Evolutionary conservation across 2,797 vertebrate species (phyloP), one percentile per base, ranked within the genome.

Genomic region (Vireo griseus): DNA sequence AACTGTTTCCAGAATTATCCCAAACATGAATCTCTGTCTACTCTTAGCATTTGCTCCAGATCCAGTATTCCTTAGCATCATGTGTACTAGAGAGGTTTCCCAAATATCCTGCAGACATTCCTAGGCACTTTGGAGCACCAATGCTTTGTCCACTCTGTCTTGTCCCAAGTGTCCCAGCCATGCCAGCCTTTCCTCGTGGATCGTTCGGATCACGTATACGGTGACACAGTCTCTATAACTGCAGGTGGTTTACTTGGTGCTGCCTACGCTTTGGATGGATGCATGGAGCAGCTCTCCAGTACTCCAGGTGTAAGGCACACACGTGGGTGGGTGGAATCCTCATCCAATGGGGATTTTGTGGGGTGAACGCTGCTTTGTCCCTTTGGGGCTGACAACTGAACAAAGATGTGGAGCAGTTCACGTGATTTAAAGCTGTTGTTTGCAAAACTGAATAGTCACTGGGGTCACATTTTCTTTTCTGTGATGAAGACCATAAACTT

Each of bases 51-150:
- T n/a, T 67, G 48, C 42, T 86, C 9, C 68, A 37, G 29, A 35
- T 3, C 35, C 35, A 20, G 17, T 24, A 22, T 47, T 44, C 65
- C 13, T 44, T 68, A 50, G 24, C 21, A 55, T 1, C 21, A 55
- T 1, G 0, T 1, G 3, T 24, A 40, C 1, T 3, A 6, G 18
- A 45, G 45, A 48, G 8, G n/a, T 28, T 86, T 84, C 50, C 54
- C 9, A 17, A 51, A 33, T 33, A 16, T 63, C 47, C 66, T 75
- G 18, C 54, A 71, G 57, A 8, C 7, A 5, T 28, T 2, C 67
- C 14, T 5, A 12, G 18, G 37, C 33, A 19, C 52, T 22, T 18
- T 22, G 19, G 12, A 47, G 7, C 25, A 47, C 11, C 29, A 48
- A 0, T 29, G 5, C 20, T 74, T 85, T 35, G 10, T 26, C 52